These are phyloP conservation scores for Lydus trimaculatus DNA, from an alignment of 2,888 invertebrate species.

Conservation along the genomic window DNA sequence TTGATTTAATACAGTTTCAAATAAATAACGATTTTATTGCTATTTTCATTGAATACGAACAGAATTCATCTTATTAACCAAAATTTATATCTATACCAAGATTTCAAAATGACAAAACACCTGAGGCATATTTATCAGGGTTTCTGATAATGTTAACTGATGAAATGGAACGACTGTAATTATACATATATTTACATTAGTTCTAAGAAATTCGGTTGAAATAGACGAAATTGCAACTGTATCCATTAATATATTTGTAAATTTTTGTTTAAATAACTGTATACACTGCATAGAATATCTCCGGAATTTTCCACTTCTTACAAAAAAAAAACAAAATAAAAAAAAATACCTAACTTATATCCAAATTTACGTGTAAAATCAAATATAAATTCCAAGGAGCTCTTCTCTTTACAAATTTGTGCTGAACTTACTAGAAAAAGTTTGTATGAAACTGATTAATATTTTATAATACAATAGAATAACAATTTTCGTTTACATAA, in stretches of 20 bases:
- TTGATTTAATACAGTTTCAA: background rate
- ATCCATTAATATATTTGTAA: background rate
- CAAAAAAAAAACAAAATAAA: background rate
- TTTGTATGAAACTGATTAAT: background rate
- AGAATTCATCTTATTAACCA: background rate
- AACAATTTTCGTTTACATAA: background rate
- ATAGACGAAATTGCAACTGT: background rate
- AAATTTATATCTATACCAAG: background rate
- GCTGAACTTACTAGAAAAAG: background rate
- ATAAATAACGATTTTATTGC: background rate
- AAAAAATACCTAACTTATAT: background rate
- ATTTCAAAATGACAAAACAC: background rate
- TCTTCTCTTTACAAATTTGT: background rate
- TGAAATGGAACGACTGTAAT: background rate
- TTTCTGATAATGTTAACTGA: background rate
- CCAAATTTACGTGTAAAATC: background rate
- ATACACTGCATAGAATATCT: background rate
- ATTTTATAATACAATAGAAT: background rate
- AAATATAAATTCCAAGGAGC: background rate
- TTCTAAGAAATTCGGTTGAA: background rate
- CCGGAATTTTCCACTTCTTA: background rate
- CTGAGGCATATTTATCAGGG: background rate
- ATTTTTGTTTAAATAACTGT: background rate
- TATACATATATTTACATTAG: background rate
- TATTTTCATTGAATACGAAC: background rate